Base-by-base conservation (phyloP, 2,888 invertebrate species). In the Nematopogon swammerdamellus region DNA sequence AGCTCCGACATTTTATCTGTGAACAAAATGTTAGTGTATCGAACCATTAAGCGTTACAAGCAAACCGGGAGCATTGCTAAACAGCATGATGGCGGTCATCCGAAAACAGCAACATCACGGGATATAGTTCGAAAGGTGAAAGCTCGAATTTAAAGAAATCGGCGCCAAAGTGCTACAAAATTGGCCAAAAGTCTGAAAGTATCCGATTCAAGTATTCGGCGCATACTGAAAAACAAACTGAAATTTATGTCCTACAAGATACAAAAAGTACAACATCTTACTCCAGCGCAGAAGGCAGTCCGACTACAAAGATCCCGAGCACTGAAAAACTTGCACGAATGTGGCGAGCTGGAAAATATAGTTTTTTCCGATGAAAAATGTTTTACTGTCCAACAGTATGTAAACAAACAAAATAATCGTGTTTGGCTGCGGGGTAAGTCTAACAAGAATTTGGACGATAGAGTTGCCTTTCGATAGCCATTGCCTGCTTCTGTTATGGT, bases 321-420 rank as follows among this genome's bases (percentile, higher is more conserved):
- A 17, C 18, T 30, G n/a, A 25, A 30, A 30, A 8, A 3, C 48
- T 18, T 48, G 42, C 48, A 48, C 48, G 19, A 19, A 5, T 19
- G 25, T 25, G 49, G 49, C 36, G 25, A 49, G 14, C 18, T 49
- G 11, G 25, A 46, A 49, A 47, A 49, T 49, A 45, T 49, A 25
- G 46, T 49, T 18, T 49, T 49, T 49, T 49, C 46, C n/a, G 49
- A 49, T 30, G 49, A 43, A 19, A 19, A 4, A 36, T 44, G 3
- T 10, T 44, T 44, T 44, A 44, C 11, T 18, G 45, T 45, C 18
- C 45, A 45, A 17, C 47, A 48, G 19, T 49, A 49, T 45, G 49
- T 49, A 49, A 49, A 49, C 19, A 49, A 48, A 49, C 49, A 49
- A 49, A 49, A 49, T 29, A 19, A 49, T 45, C 49, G 44, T 46